phyloP scores from a whole-genome alignment of 2,797 vertebrate species.

The Diplodus sargus region DNA sequence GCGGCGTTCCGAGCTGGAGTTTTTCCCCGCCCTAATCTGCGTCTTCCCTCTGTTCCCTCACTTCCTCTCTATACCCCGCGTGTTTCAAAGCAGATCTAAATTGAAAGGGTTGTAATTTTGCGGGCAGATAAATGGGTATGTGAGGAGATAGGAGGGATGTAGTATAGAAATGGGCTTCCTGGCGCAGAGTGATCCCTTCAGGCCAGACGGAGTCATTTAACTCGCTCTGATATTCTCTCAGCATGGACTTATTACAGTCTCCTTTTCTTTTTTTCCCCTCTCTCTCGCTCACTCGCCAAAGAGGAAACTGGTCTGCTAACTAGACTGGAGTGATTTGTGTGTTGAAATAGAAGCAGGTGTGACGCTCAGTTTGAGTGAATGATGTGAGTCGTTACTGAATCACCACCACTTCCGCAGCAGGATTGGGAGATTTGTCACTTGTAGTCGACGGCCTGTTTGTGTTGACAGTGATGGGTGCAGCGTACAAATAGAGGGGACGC shows the following conservation, averaged over 20 bases:
- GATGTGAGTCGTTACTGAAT: conserved; percentile 42
- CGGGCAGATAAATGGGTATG: conserved; percentile 67
- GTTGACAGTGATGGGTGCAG: conserved; percentile 7
- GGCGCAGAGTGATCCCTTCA: conserved; percentile 73
- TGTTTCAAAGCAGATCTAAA: conserved; percentile 73
- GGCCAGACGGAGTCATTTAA: conserved; percentile 75
- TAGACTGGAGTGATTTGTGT: conserved; percentile 67
- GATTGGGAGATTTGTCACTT: conserved; percentile 32
- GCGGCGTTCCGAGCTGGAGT: conserved; percentile 48
- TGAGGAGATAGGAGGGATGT: conserved; percentile 61
- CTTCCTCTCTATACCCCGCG: conserved; percentile 38
- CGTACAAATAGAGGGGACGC: background rate
- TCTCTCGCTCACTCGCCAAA: background rate
- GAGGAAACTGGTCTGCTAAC: conserved; percentile 58
- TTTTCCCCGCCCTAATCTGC: conserved; percentile 64
- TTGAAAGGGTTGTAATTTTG: conserved; percentile 72
- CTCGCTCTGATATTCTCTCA: conserved; percentile 72
- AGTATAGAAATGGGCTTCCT: conserved; percentile 66
- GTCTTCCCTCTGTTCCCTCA: conserved; percentile 48
- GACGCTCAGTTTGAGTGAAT: conserved; percentile 48
- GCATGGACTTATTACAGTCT: conserved; percentile 60
- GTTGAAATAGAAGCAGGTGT: conserved; percentile 52
- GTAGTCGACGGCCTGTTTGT: conserved; percentile 4
- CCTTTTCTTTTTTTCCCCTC: background rate
- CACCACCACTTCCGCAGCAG: conserved; percentile 7